Evolutionary conservation across 2,888 invertebrate species (phyloP).

Genomic region (Mystacides longicornis): DNA sequence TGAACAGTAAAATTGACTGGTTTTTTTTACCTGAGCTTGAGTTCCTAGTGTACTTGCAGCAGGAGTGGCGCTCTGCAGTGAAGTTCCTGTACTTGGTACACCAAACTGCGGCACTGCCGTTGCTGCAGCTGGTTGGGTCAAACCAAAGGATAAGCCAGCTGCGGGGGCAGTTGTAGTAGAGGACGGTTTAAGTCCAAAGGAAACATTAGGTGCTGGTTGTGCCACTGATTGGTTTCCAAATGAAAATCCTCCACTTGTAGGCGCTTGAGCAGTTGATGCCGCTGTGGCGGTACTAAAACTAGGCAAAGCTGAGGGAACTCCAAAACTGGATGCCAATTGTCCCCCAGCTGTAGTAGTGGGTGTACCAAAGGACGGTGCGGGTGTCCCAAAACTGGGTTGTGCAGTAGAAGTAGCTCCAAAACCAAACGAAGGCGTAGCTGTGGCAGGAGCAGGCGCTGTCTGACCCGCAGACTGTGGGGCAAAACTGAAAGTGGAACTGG

Average conservation of each 20-base stretch:
- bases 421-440: slow-evolving; percentile 7
- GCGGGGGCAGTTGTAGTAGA: slow-evolving; percentile 2
- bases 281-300: background rate
- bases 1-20: no score
- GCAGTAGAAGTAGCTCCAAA: background rate
- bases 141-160: background rate
- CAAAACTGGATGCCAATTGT: background rate
- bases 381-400: background rate
- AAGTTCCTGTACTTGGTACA: slow-evolving; percentile 3
- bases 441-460: slow-evolving; percentile 3
- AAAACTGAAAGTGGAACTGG: slow-evolving; percentile 5
- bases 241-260: no score
- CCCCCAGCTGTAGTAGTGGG: background rate
- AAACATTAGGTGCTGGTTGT: background rate
- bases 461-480: slow-evolving; percentile 12
- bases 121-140: slow-evolving; percentile 1
- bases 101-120: slow-evolving; percentile 1
- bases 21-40: no score
- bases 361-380: background rate
- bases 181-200: background rate
- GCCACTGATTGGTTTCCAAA: slow-evolving; percentile 3
- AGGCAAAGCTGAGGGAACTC: background rate
- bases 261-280: background rate
- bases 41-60: slow-evolving; percentile 1
- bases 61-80: background rate